Evolutionary conservation across 2,797 vertebrate species (phyloP).

Genomic region (Notoglanidium macrostoma): DNA sequence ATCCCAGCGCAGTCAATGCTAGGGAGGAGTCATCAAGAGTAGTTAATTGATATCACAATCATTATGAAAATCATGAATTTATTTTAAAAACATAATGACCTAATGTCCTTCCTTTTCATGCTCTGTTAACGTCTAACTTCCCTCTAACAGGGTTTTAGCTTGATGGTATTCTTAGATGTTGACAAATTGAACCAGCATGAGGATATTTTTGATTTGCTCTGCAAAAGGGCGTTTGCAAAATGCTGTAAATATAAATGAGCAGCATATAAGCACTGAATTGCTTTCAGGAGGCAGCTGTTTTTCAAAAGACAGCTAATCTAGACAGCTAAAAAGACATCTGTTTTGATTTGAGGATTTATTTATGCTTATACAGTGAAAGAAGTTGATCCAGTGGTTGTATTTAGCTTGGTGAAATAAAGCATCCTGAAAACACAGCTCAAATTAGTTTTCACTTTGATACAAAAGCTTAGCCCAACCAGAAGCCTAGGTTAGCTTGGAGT

Average conservation of each 20-base stretch:
- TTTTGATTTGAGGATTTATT: neutral
- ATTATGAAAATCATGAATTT: neutral
- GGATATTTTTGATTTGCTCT: neutral
- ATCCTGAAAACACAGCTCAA: neutral
- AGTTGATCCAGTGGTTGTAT: too few relatives aligned
- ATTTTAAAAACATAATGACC: too few relatives aligned
- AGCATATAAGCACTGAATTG: neutral
- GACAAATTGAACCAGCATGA: neutral
- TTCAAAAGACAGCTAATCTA: neutral
- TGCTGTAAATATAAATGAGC: neutral
- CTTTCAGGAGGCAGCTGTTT: neutral
- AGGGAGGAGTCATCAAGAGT: neutral
- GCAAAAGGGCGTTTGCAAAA: neutral
- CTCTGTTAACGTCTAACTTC: neutral
- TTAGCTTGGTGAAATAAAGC: neutral
- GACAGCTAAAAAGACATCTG: neutral
- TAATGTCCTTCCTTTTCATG: neutral
- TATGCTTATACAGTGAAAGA: neutral
- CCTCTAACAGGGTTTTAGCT: neutral
- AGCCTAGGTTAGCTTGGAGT: neutral
- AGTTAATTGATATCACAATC: neutral
- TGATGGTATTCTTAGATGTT: neutral
- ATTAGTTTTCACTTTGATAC: neutral
- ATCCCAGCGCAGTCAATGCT: constrained; percentile 98
- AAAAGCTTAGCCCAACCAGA: neutral